Conservation (phyloP, 2,888 invertebrate genomes). For the Gryllus longicercus region DNA sequence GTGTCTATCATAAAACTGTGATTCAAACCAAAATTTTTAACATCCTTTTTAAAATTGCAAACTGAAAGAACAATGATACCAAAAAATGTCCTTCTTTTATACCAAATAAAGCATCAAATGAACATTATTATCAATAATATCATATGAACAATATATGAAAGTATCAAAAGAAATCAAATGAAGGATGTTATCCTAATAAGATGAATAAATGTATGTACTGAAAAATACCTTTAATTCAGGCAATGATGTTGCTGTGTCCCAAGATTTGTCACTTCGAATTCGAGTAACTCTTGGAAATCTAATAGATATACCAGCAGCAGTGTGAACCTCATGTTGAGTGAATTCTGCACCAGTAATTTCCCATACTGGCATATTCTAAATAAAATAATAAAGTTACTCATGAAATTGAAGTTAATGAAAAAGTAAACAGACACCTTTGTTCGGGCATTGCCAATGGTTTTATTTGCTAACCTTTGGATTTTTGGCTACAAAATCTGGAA, state of each 20-base stretch:
- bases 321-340: slow-evolving; percentile 63
- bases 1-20: background rate
- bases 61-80: background rate
- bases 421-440: background rate
- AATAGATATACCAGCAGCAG: slow-evolving; percentile 90
- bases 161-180: background rate
- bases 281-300: slow-evolving; percentile 85
- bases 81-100: background rate
- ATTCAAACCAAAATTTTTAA: background rate
- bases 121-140: background rate
- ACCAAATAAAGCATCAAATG: background rate
- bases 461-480: slow-evolving; percentile 63
- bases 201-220: background rate
- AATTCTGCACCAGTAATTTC: slow-evolving; percentile 78
- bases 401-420: background rate
- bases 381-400: slow-evolving; percentile 18
- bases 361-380: slow-evolving; percentile 79
- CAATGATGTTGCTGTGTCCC: slow-evolving; percentile 78
- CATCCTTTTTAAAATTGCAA: background rate
- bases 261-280: slow-evolving; percentile 79
- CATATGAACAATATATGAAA: background rate
- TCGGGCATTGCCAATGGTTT: background rate
- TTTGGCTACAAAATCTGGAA: slow-evolving; percentile 84
- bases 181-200: background rate
- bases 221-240: slow-evolving; percentile 61